Conservation (phyloP, 2,888 invertebrate species). For the Meliscaeva auricollis region DNA sequence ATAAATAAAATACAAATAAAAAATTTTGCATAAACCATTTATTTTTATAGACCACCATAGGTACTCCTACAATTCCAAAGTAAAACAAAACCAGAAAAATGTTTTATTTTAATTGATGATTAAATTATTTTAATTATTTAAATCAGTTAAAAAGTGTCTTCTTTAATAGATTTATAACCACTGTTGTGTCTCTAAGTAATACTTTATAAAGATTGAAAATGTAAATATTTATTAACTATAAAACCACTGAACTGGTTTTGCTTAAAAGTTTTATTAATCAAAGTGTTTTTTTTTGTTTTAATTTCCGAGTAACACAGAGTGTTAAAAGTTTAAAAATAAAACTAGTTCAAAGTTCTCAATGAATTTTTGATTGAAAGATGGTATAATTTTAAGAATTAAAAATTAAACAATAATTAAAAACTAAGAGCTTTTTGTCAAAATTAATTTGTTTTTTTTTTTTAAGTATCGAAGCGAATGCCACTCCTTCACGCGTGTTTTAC, state of each 20-base stretch:
- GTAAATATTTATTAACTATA: slow-evolving; percentile 28
- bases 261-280: not conserved
- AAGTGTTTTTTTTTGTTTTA: not conserved
- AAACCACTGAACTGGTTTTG: not conserved
- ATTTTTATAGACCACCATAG: not conserved
- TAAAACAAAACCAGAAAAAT: slow-evolving; percentile 1
- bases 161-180: slow-evolving; percentile 14
- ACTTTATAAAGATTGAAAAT: not conserved
- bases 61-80: slow-evolving; percentile 28
- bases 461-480: slow-evolving; percentile 9
- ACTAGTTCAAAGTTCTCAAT: not conserved
- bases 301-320: slow-evolving; percentile 4
- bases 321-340: not conserved
- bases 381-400: not conserved
- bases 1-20: slow-evolving; percentile 1
- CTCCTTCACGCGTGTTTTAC: slow-evolving; percentile 23
- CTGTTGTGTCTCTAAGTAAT: not conserved
- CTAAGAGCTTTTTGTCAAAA: not conserved
- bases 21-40: slow-evolving; percentile 13
- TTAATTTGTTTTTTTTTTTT: not conserved
- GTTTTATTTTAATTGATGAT: not conserved
- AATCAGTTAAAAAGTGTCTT: not conserved
- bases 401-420: slow-evolving; percentile 1
- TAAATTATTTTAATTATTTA: not conserved
- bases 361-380: not conserved